Evolutionary conservation across 2,797 vertebrate species (phyloP).

Genomic region (Hapalemur alaotrensis): DNA sequence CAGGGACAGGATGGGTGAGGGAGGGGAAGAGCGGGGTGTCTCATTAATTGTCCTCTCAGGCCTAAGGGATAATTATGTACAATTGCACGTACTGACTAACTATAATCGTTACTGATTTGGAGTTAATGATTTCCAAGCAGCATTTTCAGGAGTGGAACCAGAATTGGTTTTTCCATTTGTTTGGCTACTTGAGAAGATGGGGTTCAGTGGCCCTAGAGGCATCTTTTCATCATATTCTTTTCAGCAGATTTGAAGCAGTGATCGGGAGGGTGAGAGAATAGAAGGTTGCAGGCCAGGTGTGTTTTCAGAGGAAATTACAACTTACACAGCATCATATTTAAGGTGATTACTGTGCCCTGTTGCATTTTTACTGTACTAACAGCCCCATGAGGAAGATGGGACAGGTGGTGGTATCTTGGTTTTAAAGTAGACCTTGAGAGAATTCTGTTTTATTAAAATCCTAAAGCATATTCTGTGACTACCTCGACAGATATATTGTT

Average conservation of each 20-base stretch:
- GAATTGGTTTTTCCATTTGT: background rate
- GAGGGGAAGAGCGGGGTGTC: background rate
- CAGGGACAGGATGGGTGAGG: background rate
- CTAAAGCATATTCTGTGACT: background rate
- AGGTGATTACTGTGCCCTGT: no score
- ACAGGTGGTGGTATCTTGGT: background rate
- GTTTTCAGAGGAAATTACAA: background rate
- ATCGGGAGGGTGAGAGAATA: background rate
- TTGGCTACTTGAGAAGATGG: background rate
- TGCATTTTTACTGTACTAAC: background rate
- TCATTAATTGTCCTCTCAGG: background rate
- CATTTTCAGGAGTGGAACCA: background rate
- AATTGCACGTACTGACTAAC: background rate
- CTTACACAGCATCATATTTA: background rate
- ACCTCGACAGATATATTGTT: background rate
- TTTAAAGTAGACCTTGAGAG: conserved; percentile 1
- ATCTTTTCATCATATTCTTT: background rate
- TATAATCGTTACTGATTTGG: background rate
- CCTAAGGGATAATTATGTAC: background rate
- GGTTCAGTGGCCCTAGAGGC: background rate
- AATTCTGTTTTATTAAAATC: background rate
- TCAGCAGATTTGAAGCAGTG: background rate
- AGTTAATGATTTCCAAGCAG: conserved; percentile 31
- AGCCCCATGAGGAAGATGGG: background rate
- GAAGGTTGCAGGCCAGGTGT: background rate